Evolutionary conservation across 2,888 invertebrate species (phyloP).

Genomic region (Herminia tarsipennalis): DNA sequence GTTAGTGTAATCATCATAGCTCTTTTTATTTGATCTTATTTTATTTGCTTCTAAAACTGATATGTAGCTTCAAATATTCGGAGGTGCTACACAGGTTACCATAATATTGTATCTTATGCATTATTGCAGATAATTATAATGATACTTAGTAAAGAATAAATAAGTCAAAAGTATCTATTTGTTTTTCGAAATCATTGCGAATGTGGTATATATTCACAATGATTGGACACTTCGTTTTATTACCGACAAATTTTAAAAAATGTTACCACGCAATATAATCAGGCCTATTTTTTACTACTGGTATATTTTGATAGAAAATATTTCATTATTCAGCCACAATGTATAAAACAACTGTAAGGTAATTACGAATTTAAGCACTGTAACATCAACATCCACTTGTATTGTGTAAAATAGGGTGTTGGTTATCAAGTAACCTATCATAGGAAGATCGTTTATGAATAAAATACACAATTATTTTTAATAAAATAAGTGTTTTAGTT

Average conservation of each 20-base stretch:
- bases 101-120: conserved; percentile 63
- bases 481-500: conserved; percentile 42
- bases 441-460: conserved; percentile 75
- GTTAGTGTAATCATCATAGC: conserved; percentile 22
- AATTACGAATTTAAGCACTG: conserved; percentile 46
- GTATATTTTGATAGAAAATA: conserved; percentile 7
- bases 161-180: conserved; percentile 12
- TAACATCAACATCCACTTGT: conserved; percentile 73
- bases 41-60: conserved; percentile 37
- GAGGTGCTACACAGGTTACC: conserved; percentile 79
- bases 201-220: not conserved
- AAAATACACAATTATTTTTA: conserved; percentile 76
- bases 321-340: conserved; percentile 8
- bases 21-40: conserved; percentile 36
- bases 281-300: too few relatives aligned
- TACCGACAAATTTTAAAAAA: too few relatives aligned
- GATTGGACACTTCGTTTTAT: too few relatives aligned
- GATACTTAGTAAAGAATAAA: conserved; percentile 42
- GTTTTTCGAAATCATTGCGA: not conserved
- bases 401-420: conserved; percentile 77
- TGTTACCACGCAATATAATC: too few relatives aligned
- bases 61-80: conserved; percentile 51
- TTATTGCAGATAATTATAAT: conserved; percentile 58
- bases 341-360: conserved; percentile 28
- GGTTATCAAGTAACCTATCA: conserved; percentile 79